Evolutionary conservation across 1,140 invertebrate genomes (phyloP).

Genomic region (Papilio aristodemus): DNA sequence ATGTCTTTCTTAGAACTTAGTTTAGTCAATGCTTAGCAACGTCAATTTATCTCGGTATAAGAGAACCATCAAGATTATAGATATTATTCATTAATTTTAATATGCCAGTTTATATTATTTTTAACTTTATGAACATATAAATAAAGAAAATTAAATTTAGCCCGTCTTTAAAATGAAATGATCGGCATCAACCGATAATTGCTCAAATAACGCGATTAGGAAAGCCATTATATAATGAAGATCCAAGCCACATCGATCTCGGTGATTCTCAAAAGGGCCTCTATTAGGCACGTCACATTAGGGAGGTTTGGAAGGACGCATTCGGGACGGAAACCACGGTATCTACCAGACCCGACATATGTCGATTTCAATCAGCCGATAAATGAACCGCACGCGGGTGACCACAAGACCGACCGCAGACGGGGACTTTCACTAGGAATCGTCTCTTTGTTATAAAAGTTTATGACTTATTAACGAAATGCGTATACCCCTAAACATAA

Average conservation of each 20-base stretch:
- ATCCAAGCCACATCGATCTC: constrained; percentile 48
- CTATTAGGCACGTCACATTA: constrained; percentile 65
- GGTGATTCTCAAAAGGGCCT: constrained; percentile 45
- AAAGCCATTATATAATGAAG: constrained; percentile 39
- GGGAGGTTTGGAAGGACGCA: constrained; percentile 37
- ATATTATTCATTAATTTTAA: too few species aligned
- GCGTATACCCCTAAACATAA: constrained; percentile 10
- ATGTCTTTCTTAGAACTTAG: too few species aligned
- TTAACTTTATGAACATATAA: too few species aligned
- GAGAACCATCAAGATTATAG: too few species aligned
- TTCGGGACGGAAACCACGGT: constrained; percentile 59
- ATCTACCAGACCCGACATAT: constrained; percentile 58
- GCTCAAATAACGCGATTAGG: background rate
- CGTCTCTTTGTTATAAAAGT: constrained; percentile 44
- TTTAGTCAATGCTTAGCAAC: too few species aligned
- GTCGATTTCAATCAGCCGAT: constrained; percentile 67
- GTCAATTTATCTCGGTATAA: too few species aligned
- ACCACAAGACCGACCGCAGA: constrained; percentile 44
- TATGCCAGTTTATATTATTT: too few species aligned
- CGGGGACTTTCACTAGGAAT: constrained; percentile 35
- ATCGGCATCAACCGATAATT: constrained; percentile 1
- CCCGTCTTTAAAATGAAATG: background rate
- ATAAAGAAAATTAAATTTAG: too few species aligned
- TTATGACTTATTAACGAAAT: constrained; percentile 43
- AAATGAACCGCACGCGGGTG: constrained; percentile 47